Conservation (phyloP, 2,888 invertebrate species). For the Dicyrtoma fusca region DNA sequence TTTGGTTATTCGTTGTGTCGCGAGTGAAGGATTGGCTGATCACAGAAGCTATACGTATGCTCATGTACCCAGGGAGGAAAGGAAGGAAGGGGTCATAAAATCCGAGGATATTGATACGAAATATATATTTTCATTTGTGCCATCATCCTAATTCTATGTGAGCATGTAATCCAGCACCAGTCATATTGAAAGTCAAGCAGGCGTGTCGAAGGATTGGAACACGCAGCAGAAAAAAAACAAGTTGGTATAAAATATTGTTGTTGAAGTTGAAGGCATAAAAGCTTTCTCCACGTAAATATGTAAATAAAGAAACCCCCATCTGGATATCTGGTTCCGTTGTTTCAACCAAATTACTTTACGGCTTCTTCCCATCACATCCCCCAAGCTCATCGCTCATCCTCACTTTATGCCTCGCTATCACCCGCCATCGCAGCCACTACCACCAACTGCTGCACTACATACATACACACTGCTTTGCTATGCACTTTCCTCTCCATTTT, state of each 20-base stretch:
- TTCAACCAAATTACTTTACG: constrained; percentile 28
- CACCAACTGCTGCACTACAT: background rate
- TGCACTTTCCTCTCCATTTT: constrained; percentile 3
- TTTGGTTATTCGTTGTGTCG: no score
- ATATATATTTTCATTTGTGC: constrained; percentile 3
- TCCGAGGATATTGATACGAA: constrained; percentile 1
- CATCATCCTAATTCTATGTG: constrained; percentile 4
- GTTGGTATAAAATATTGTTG: no score
- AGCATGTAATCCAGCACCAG: background rate
- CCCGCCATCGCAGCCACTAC: background rate
- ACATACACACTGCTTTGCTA: background rate
- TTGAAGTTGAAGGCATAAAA: no score
- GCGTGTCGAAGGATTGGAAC: no score
- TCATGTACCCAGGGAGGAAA: no score
- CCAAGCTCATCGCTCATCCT: constrained; percentile 7
- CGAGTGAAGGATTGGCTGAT: no score
- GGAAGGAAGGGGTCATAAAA: no score
- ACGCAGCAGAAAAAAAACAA: background rate
- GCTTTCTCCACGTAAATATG: no score
- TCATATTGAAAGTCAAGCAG: no score
- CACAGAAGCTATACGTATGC: no score
- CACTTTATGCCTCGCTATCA: background rate
- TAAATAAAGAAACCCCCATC: constrained; percentile 4
- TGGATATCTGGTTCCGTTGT: constrained; percentile 17
- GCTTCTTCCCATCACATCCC: constrained; percentile 17